Base-by-base conservation (phyloP, 2,888 invertebrate species). In the Poecilobothrus nobilitatus region DNA sequence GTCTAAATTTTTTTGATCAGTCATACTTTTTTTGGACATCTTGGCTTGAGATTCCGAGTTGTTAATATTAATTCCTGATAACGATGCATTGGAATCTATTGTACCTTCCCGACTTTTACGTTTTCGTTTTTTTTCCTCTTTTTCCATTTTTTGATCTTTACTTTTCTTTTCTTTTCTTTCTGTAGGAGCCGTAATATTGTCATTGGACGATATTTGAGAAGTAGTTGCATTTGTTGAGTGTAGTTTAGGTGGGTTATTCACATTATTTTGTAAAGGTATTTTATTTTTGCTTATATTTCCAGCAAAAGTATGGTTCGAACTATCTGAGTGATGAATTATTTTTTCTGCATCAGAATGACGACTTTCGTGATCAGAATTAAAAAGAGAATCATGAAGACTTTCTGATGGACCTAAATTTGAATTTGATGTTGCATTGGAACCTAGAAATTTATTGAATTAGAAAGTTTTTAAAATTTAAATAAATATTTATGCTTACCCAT, bases 111-210 rank as follows among this genome's bases (percentile, higher is more conserved):
- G 65, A 20, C 37, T 65, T 41, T 75, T 78, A 18, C 79, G 76
- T 63, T 80, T 75, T 0, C 78, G 76, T 76, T 87, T 87, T 73
- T 89, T 88, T 63, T 87, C 85, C 73, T 86, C 86, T 71, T 87
- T 88, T 72, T 88, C 88, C 1, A 79, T 76, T 20, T 81, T 79
- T 67, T 83, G 83, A 67, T 83, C 82, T 67, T 85, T 83, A 71
- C 84, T 80, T 80, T 86, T 85, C 71, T 86, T 85, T 76, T 84
- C 83, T 73, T 84, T 84, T 73, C 84, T 84, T 71, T 84, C 84
- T 41, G 82, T 80, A 0, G 20, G n/a, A 12, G 53, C 62, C 10
- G 21, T 20, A 34, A 61, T 33, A 66, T 69, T 73, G 3, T 72
- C 71, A 62, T n/a, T 70, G 20, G 66, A 75, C 18, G 74, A 69